Evolutionary conservation across 2,888 invertebrate species (phyloP).

Genomic region (Philonicus albiceps): DNA sequence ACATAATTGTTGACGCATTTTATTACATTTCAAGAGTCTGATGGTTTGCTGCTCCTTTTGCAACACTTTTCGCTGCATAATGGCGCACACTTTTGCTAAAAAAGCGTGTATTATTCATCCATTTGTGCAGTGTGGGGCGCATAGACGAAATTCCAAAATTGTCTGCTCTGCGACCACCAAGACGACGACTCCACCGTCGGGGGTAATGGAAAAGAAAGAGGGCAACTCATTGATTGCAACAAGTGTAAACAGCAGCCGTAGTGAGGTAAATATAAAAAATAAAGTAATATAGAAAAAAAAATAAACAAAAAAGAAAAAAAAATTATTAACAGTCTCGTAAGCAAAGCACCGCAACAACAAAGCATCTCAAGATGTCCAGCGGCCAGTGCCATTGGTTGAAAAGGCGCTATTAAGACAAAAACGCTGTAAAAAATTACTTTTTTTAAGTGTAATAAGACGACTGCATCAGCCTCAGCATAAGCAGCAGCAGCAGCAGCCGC

Average conservation of each 20-base stretch:
- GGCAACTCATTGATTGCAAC: slow-evolving; percentile 3
- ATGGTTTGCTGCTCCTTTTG: not conserved
- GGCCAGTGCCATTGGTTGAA: not conserved
- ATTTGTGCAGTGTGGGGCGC: not conserved
- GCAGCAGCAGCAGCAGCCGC: slow-evolving; percentile 17
- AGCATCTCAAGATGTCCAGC: slow-evolving; percentile 41
- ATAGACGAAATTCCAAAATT: slow-evolving; percentile 4
- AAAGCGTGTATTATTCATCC: not conserved
- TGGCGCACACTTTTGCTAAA: not conserved
- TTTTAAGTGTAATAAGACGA: not conserved
- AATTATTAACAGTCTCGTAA: not conserved
- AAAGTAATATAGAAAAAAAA: no score
- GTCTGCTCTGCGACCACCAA: not conserved
- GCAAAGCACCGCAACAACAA: slow-evolving; percentile 41
- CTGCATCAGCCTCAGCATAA: slow-evolving; percentile 43
- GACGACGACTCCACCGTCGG: not conserved
- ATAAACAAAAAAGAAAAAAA: not conserved
- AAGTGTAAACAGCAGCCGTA: not conserved
- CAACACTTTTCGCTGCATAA: not conserved
- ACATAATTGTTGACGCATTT: slow-evolving; percentile 24
- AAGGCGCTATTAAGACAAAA: slow-evolving; percentile 29
- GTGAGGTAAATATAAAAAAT: not conserved
- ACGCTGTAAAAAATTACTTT: slow-evolving; percentile 48
- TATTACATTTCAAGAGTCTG: not conserved
- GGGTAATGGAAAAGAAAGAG: slow-evolving; percentile 3